Evolutionary conservation across 2,797 vertebrate species (phyloP).

Genomic region (Macrochelys suwanniensis): DNA sequence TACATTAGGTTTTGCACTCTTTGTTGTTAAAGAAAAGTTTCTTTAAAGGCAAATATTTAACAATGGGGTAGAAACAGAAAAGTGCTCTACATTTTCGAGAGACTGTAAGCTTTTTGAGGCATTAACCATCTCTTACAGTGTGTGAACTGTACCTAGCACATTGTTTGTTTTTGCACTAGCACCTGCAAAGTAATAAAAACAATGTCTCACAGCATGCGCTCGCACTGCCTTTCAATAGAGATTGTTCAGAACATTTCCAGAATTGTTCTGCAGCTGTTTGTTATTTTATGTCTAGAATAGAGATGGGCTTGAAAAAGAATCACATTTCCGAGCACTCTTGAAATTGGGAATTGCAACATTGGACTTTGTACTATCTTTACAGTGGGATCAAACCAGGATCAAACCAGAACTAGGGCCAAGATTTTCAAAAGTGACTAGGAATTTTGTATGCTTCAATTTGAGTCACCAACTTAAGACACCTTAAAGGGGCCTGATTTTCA

Average conservation of each 20-base stretch:
- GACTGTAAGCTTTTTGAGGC: rapidly evolving
- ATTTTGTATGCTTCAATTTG: neutral
- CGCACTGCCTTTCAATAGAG: neutral
- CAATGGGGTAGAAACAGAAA: slow-evolving; percentile 1
- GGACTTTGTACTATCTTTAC: neutral
- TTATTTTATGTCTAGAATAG: neutral
- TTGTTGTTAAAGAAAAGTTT: neutral
- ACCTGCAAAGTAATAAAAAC: neutral
- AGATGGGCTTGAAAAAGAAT: neutral
- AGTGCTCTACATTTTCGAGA: neutral
- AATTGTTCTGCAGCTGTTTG: neutral
- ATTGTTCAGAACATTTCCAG: neutral
- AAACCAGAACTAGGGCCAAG: neutral
- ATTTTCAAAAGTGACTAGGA: neutral
- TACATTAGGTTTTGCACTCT: neutral
- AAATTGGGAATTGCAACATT: neutral
- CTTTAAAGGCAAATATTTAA: neutral
- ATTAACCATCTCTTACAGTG: neutral
- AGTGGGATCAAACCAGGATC: neutral
- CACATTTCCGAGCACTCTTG: neutral
- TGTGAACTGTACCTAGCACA: neutral
- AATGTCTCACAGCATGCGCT: neutral
- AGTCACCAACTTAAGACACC: neutral
- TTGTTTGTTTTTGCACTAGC: neutral
- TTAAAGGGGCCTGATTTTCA: neutral